Evolutionary conservation across 2,888 invertebrate genomes (phyloP).

Genomic region (Dermolepida albohirtum): DNA sequence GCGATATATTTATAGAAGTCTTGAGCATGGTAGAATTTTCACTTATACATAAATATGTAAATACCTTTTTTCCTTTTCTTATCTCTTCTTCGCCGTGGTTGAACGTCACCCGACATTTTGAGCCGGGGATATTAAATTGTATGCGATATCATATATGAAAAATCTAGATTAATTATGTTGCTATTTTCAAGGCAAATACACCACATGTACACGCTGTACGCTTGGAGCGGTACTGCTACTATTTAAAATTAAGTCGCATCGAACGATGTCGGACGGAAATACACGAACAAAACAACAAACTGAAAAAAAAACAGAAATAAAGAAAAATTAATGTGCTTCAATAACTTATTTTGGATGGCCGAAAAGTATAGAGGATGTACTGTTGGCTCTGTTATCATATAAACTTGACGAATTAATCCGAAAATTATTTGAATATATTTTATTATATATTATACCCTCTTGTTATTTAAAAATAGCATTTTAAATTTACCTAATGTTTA

Average conservation of each 20-base stretch:
- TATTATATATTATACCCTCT: too few relatives aligned
- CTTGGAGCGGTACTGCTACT: slow-evolving; percentile 26
- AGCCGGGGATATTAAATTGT: slow-evolving; percentile 49
- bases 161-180: slow-evolving; percentile 3
- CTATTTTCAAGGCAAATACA: slow-evolving; percentile 19
- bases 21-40: not conserved
- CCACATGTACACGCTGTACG: slow-evolving; percentile 14
- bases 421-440: too few relatives aligned
- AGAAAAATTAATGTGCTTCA: not conserved
- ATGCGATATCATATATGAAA: slow-evolving; percentile 43
- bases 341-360: too few relatives aligned
- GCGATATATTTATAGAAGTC: slow-evolving; percentile 13
- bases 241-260: slow-evolving; percentile 30
- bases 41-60: slow-evolving; percentile 42
- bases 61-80: slow-evolving; percentile 86
- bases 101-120: slow-evolving; percentile 88
- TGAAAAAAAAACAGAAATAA: slow-evolving; percentile 7
- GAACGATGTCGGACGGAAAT: not conserved
- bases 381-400: too few relatives aligned
- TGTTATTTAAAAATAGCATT: too few relatives aligned
- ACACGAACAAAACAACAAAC: slow-evolving; percentile 26
- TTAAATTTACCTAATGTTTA: too few relatives aligned
- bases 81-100: slow-evolving; percentile 87
- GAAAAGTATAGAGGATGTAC: too few relatives aligned
- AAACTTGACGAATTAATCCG: too few relatives aligned